Percentiles rank a stretch among this genome's conserved stretches.
These are phyloP conservation scores for Hyperoodon ampullatus DNA, from an alignment of 2,113 vertebrate species.

Conservation along the genomic window DNA sequence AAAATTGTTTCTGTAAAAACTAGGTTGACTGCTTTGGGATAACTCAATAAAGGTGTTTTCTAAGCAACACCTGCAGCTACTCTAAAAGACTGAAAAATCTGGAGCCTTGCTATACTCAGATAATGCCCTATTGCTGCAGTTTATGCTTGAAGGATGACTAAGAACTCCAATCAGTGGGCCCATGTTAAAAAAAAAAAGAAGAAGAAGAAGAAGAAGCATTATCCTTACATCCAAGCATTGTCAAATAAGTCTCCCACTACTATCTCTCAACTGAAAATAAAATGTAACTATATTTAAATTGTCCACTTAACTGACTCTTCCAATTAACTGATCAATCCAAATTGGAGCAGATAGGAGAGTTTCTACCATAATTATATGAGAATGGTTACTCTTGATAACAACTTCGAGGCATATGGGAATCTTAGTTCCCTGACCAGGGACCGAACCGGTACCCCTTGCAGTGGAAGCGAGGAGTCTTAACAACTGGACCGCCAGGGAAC, in stretches of 20 bases:
- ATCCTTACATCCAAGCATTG: neutral
- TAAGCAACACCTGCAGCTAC: neutral
- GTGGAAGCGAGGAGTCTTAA: neutral
- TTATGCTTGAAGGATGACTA: neutral
- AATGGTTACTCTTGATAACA: conserved; percentile 51
- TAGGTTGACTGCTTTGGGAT: neutral
- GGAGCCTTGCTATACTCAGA: neutral
- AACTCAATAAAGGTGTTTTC: neutral
- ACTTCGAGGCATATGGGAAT: neutral
- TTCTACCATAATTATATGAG: conserved; percentile 47
- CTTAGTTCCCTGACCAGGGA: neutral
- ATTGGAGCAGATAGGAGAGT: neutral
- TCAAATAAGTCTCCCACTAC: neutral
- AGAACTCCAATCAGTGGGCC: neutral
- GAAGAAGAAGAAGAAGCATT: neutral
- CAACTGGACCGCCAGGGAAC: neutral
- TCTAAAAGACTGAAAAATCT: neutral
- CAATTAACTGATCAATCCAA: conserved; percentile 47
- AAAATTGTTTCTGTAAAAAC: conserved; percentile 8
- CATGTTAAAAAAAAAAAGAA: neutral
- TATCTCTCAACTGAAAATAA: conserved; percentile 53
- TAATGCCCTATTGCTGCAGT: neutral
- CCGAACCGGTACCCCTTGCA: neutral
- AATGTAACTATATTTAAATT: conserved; percentile 27
- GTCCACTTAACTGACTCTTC: neutral